A percentile compares a stretch with the other conserved stretches of the same genome.
Conservation (phyloP, 1,140 invertebrate species). For the Nasonia giraulti region DNA sequence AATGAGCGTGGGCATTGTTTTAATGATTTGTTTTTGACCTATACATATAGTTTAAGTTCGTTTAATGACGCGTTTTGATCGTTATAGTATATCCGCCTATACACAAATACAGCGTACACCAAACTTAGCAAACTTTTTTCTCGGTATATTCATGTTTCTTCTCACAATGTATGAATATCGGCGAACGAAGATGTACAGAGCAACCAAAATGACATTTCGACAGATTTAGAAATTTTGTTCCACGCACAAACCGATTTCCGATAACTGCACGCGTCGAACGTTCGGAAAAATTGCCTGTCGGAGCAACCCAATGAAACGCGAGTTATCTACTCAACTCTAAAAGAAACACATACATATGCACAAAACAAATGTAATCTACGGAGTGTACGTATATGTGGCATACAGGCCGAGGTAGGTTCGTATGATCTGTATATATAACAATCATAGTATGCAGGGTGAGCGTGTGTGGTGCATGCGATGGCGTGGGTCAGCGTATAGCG, state of each 20-base stretch:
- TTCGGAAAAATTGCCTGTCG: no score
- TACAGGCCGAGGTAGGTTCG: no score
- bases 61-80: background rate
- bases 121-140: background rate
- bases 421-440: no score
- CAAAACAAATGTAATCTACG: background rate
- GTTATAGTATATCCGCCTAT: background rate
- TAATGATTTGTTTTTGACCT: no score
- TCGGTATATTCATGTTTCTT: background rate
- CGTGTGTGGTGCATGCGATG: background rate
- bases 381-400: background rate
- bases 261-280: no score
- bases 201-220: no score
- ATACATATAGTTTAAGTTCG: no score
- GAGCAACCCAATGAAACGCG: no score
- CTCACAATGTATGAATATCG: background rate
- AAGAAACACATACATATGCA: no score
- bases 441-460: background rate
- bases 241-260: no score
- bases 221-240: no score
- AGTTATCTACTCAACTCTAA: no score
- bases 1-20: background rate
- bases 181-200: background rate
- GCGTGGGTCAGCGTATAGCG: background rate
- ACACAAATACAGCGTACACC: background rate